These are phyloP conservation scores for Lagodon rhomboides DNA, from an alignment of 2,797 vertebrate genomes.

Conservation along the genomic window DNA sequence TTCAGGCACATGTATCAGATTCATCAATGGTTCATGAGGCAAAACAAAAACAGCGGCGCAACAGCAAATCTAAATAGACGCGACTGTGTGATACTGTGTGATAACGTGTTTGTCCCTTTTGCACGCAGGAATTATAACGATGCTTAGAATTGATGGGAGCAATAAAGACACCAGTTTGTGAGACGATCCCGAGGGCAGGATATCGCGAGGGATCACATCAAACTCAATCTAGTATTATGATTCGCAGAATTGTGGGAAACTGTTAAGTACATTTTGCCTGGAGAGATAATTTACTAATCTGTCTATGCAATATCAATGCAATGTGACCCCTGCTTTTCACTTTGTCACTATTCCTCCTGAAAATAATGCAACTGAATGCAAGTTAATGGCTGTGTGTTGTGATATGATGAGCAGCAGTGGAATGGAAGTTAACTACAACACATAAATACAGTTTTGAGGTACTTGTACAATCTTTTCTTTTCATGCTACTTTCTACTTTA, in stretches of 20 bases:
- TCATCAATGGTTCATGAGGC: constrained; percentile 4
- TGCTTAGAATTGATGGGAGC: not conserved
- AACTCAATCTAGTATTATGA: not conserved
- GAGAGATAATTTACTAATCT: not conserved
- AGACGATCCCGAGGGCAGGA: not conserved
- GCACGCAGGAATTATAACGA: not conserved
- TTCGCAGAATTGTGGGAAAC: not conserved
- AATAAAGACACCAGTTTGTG: not conserved
- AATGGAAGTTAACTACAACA: no score
- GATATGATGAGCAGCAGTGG: not conserved
- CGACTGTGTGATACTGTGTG: not conserved
- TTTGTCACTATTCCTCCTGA: no score
- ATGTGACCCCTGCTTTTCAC: no score
- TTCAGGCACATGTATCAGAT: constrained; percentile 23
- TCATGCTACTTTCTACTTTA: not conserved
- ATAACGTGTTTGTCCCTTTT: not conserved
- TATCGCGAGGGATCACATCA: not conserved
- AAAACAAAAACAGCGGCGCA: constrained; percentile 1
- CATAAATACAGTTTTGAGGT: not conserved
- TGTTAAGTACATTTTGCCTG: not conserved
- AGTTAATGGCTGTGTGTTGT: not conserved
- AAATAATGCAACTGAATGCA: not conserved
- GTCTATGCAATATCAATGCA: not conserved
- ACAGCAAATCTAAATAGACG: not conserved
- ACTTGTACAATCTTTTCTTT: not conserved